Evolutionary conservation across 2,113 vertebrate species (phyloP).

Genomic region (Nanorana parkeri): DNA sequence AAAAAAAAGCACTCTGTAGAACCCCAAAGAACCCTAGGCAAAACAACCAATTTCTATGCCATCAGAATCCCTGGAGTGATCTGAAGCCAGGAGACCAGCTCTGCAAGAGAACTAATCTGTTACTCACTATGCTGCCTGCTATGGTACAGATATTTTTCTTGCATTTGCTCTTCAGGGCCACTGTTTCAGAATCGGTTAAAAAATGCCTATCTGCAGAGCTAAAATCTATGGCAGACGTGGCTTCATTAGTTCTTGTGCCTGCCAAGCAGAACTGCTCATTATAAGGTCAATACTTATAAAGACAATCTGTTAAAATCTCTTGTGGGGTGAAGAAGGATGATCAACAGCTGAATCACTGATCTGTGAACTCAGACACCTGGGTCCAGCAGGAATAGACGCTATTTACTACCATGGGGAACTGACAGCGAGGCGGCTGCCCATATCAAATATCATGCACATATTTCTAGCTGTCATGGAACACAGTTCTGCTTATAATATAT

Average conservation of each 20-base stretch:
- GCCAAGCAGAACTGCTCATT: slow-evolving; percentile 43
- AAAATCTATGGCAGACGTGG: slow-evolving; percentile 19
- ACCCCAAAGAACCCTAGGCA: too few species aligned
- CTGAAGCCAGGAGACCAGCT: too few species aligned
- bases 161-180: too few species aligned
- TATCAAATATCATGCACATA: neutral
- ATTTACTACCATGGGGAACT: slow-evolving; percentile 9
- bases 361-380: slow-evolving; percentile 27
- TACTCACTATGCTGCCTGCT: too few species aligned
- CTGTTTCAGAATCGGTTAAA: neutral
- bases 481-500: too few species aligned
- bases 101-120: too few species aligned
- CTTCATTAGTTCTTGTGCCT: slow-evolving; percentile 36
- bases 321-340: slow-evolving; percentile 20
- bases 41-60: too few species aligned
- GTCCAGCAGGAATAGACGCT: slow-evolving; percentile 11
- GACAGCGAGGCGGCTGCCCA: neutral
- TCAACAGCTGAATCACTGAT: slow-evolving; percentile 24
- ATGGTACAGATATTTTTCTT: too few species aligned
- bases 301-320: slow-evolving; percentile 36
- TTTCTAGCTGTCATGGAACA: neutral
- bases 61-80: too few species aligned
- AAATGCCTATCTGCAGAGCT: neutral
- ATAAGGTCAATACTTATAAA: slow-evolving; percentile 44
- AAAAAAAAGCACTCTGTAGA: too few species aligned